Evolutionary conservation across 2,888 invertebrate genomes (phyloP), one percentile per base, ranked within the genome.

Genomic region (Bruchidius siliquastri): DNA sequence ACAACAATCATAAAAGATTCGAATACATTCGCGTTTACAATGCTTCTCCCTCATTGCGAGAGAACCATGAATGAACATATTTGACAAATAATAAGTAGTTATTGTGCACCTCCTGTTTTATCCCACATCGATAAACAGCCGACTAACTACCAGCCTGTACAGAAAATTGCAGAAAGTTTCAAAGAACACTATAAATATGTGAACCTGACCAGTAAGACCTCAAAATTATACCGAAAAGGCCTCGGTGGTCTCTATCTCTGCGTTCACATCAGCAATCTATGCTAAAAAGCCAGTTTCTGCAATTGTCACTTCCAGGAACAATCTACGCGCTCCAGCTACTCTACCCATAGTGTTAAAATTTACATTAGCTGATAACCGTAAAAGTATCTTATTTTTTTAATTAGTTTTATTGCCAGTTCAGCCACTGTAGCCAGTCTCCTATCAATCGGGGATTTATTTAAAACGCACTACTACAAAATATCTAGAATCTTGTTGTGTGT

Each of bases 271-370:
- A 73, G 71, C 67, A 68, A 75, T 75, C 76, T 76, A 74, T 70
- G 72, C 75, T 74, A 75, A 74, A 70, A 73, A 76, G 74, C 76
- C 76, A 76, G 76, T 77, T 78, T 71, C 76, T 72, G 74, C 76
- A 78, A 76, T 78, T 78, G 78, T 78, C 76, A 76, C 73, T 78
- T 78, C 78, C 78, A 49, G 72, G 78, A 77, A 78, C 76, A 74
- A 75, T 76, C 76, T 74, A 68, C 22, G 68, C 67, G 67, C 68
- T 10, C 22, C 22, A 8, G 22, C 68, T 68, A 21, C 21, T 21
- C 21, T 21, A 68, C 68, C 22, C 73, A 74, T 75, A 77, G 76
- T 77, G 76, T 76, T 76, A 75, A 77, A 78, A 78, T 78, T 78
- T 76, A 78, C 78, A 78, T 78, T 74, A 74, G 68, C 73, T 72